phyloP scores from a whole-genome alignment of 2,113 vertebrate species.

The Pygoscelis antarcticus region DNA sequence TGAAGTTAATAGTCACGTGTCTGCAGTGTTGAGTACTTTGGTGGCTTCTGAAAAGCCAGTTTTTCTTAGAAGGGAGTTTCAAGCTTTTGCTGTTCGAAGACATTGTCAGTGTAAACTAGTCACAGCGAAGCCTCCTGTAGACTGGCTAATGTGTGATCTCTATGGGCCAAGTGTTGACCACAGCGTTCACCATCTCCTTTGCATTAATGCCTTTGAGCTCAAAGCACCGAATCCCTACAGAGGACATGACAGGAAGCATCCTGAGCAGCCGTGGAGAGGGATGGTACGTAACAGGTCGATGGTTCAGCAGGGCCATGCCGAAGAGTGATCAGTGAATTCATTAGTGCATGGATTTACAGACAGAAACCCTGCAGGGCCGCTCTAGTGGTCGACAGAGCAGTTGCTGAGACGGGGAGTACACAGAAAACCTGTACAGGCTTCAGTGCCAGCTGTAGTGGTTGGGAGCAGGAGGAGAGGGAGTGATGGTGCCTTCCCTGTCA shows the following conservation, averaged over 20 bases:
- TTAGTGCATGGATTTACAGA: background rate
- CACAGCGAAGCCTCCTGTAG: background rate
- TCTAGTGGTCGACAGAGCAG: background rate
- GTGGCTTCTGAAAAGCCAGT: background rate
- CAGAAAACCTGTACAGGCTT: background rate
- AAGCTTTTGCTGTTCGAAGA: background rate
- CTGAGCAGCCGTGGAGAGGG: background rate
- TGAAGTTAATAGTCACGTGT: background rate
- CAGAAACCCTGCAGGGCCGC: background rate
- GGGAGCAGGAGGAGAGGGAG: background rate
- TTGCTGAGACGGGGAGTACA: background rate
- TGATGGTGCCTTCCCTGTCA: background rate
- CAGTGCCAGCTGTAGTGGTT: background rate
- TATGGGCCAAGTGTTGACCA: background rate
- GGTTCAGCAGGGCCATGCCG: background rate
- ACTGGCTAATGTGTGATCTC: background rate
- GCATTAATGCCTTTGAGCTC: background rate
- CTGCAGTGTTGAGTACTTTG: background rate
- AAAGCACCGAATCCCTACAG: background rate
- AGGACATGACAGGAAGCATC: background rate
- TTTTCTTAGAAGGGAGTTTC: background rate
- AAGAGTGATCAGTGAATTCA: background rate
- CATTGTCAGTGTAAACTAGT: background rate
- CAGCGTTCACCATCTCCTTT: background rate
- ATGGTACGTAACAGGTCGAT: accelerated